Percentiles rank a stretch among this genome's conserved stretches.
Conservation (phyloP, 2,888 invertebrate species). For the Standfussiana lucernea region DNA sequence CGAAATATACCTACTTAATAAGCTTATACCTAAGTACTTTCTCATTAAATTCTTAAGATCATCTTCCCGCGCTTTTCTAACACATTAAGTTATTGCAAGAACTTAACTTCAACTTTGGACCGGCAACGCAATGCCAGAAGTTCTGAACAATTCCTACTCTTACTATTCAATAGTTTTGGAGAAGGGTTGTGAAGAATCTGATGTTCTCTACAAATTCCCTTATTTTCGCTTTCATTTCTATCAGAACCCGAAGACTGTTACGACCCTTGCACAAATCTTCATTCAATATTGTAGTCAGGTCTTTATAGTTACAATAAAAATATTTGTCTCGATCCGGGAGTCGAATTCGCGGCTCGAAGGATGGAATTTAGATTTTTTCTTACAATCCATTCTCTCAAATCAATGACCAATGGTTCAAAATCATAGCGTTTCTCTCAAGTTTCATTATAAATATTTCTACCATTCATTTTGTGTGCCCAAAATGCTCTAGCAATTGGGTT, state of each 20-base stretch:
- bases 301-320: neutral
- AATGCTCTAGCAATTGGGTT: neutral
- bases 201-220: neutral
- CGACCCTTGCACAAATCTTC: neutral
- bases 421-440: neutral
- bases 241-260: neutral
- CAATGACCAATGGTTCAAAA: neutral
- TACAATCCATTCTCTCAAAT: neutral
- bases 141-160: neutral
- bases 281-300: neutral
- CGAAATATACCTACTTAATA: neutral
- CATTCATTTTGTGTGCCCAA: neutral
- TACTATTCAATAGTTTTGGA: neutral
- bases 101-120: no score
- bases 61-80: slow-evolving; percentile 26
- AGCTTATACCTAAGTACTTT: neutral
- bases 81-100: neutral
- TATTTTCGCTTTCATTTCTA: slow-evolving; percentile 7
- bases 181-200: neutral
- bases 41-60: neutral
- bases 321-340: neutral
- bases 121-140: neutral
- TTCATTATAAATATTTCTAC: neutral
- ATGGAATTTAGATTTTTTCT: slow-evolving; percentile 3
- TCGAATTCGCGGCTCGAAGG: neutral